Conservation (phyloP, 2,797 vertebrate genomes). For the Chloroceryle inda region DNA sequence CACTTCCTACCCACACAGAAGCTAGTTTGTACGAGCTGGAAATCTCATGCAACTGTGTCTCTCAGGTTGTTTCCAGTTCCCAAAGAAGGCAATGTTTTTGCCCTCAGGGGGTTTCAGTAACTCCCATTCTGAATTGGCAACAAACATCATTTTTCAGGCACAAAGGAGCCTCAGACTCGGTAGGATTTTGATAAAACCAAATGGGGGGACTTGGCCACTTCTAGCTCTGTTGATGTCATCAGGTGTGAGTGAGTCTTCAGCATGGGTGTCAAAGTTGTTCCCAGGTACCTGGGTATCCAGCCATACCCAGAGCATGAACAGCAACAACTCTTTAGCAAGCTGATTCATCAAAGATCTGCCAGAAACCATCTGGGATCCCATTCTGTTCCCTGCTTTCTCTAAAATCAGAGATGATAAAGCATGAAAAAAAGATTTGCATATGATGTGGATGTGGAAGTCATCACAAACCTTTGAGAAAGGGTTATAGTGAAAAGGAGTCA, state of each 20-base stretch:
- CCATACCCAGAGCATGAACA: neutral
- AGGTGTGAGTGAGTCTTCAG: neutral
- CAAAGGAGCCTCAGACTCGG: neutral
- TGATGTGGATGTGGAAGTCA: neutral
- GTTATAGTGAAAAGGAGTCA: neutral
- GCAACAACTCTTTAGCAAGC: neutral
- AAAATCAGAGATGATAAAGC: neutral
- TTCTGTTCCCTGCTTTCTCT: neutral
- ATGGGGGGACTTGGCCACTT: neutral
- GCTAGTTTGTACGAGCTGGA: neutral
- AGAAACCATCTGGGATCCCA: neutral
- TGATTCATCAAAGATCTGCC: neutral
- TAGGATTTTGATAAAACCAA: neutral
- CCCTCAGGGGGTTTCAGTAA: neutral
- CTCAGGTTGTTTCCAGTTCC: constrained; percentile 16
- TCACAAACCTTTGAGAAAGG: neutral
- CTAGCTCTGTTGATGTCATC: neutral
- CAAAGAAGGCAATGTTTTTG: neutral
- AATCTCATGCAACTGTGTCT: neutral
- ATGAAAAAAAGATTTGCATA: neutral
- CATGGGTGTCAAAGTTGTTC: neutral
- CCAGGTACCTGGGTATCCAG: neutral
- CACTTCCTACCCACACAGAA: constrained; percentile 41
- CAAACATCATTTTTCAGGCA: neutral
- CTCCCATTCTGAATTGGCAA: neutral